phyloP scores from a whole-genome alignment of 2,797 vertebrate genomes.

The Amazona finschi region DNA sequence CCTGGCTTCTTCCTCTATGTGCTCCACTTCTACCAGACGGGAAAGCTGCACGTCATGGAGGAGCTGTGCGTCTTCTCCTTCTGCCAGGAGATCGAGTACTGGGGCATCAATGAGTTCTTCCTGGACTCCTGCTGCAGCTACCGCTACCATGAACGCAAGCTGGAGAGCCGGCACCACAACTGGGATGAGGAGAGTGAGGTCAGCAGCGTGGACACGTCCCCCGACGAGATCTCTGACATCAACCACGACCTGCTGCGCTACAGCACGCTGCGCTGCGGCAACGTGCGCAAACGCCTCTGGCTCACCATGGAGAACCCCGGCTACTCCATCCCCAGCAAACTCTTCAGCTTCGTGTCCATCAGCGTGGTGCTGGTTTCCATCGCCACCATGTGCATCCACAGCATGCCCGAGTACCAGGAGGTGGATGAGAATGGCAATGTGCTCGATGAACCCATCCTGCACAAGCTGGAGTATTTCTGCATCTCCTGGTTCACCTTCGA shows the following conservation, averaged over 20 bases:
- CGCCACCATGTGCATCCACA: slow-evolving; percentile 94
- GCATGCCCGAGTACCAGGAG: slow-evolving; percentile 91
- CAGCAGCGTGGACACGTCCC: slow-evolving; percentile 91
- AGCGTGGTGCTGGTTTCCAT: slow-evolving; percentile 91
- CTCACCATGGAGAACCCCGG: slow-evolving; percentile 97
- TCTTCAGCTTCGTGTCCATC: slow-evolving; percentile 95
- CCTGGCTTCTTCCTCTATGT: slow-evolving; percentile 92
- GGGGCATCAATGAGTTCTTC: slow-evolving; percentile 96
- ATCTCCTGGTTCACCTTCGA: slow-evolving; percentile 98
- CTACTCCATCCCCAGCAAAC: slow-evolving; percentile 95
- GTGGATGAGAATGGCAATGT: slow-evolving; percentile 77
- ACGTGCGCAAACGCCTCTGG: slow-evolving; percentile 89
- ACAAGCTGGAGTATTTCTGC: slow-evolving; percentile 91
- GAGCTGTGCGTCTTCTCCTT: slow-evolving; percentile 97
- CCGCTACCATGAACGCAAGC: slow-evolving; percentile 92
- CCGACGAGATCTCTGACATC: slow-evolving; percentile 91
- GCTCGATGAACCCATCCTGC: slow-evolving; percentile 83
- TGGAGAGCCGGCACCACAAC: slow-evolving; percentile 85
- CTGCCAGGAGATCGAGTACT: slow-evolving; percentile 98
- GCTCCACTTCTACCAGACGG: slow-evolving; percentile 95
- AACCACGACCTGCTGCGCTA: slow-evolving; percentile 91
- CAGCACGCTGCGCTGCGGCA: slow-evolving; percentile 84
- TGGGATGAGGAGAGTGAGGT: slow-evolving; percentile 95
- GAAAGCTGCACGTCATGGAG: slow-evolving; percentile 94
- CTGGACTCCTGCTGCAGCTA: slow-evolving; percentile 95